Base-by-base conservation (phyloP, 2,113 vertebrate species). In the Sorex araneus region DNA sequence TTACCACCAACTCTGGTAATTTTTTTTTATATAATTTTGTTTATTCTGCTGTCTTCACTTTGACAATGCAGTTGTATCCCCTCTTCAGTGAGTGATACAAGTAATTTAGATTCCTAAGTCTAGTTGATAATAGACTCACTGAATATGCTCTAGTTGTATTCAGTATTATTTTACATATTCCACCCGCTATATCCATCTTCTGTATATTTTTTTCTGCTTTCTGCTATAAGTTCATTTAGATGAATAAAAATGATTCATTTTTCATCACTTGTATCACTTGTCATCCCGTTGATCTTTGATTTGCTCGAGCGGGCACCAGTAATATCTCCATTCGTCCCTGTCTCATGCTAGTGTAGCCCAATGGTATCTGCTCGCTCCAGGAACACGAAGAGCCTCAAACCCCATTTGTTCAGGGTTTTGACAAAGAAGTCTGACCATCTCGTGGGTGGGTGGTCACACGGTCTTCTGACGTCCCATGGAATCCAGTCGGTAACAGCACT, bases 191-290 rank as follows among this genome's bases (percentile, higher is more conserved):
- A 40, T 7, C 40, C 40, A 40, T 40, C 40, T 40, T 4, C 40
- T 40, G 40, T 40, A 40, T 40, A 40, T 40, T 40, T 40, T n/a
- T 47, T 84, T 43, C 15, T 21, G 47, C 66, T 76, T 19, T 40
- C 43, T 92, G 47, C 12, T 74, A 69, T 47, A 75, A 70, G 18
- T 74, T 90, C 80, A 87, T 80, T 4, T 86, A 73, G 18, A 75
- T 73, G n/a, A 95, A 69, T 12, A 54, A 13, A 75, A 79, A 88
- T 80, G 3, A 75, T 78, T 75, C 50, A 45, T 54, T 91, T n/a
- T n/a, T n/a, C n/a, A n/a, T n/a, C n/a, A n/a, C n/a, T n/a, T n/a
- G n/a, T n/a, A n/a, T n/a, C n/a, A n/a, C n/a, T n/a, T n/a, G n/a
- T n/a, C n/a, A n/a, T n/a, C n/a, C n/a, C n/a, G n/a, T n/a, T n/a